phyloP scores from a whole-genome alignment of 2,113 vertebrate genomes.

The human (Homo sapiens) region DNA sequence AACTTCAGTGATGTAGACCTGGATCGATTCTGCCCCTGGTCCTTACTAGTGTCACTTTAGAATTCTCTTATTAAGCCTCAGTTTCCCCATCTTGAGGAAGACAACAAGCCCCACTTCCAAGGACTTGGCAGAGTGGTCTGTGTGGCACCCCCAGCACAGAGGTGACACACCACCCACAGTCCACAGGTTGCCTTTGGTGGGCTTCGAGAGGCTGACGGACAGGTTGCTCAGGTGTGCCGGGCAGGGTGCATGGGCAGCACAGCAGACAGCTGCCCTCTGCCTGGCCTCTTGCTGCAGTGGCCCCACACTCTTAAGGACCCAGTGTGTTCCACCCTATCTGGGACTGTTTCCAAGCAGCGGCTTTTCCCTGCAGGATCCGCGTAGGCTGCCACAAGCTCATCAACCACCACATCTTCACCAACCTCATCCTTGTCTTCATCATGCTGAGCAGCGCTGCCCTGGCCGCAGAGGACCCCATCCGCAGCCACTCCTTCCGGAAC shows the following conservation, averaged over 20 bases:
- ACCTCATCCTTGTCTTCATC: slow-evolving; percentile 99
- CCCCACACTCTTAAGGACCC: background rate
- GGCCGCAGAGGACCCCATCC: slow-evolving; percentile 97
- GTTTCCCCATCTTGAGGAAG: background rate
- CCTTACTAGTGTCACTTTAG: background rate
- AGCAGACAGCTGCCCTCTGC: background rate
- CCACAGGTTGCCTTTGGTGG: accelerated
- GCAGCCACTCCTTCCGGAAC: slow-evolving; percentile 96
- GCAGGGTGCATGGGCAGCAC: accelerated
- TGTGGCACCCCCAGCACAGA: background rate
- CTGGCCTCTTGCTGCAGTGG: accelerated
- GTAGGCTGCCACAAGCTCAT: slow-evolving; percentile 97
- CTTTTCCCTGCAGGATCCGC: slow-evolving; percentile 89
- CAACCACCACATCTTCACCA: slow-evolving; percentile 99
- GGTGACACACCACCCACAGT: too few relatives aligned
- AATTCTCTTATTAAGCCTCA: background rate
- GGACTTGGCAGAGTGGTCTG: background rate
- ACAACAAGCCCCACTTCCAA: background rate
- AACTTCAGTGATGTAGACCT: background rate
- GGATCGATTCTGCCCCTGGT: background rate
- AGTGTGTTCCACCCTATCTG: background rate
- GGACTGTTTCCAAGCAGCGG: background rate
- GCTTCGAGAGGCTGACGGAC: background rate
- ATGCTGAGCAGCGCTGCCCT: slow-evolving; percentile 99
- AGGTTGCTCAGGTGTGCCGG: background rate